Evolutionary conservation across 1,140 invertebrate genomes (phyloP), one percentile per base, ranked within the genome.

Genomic region (Micrasema minimum): DNA sequence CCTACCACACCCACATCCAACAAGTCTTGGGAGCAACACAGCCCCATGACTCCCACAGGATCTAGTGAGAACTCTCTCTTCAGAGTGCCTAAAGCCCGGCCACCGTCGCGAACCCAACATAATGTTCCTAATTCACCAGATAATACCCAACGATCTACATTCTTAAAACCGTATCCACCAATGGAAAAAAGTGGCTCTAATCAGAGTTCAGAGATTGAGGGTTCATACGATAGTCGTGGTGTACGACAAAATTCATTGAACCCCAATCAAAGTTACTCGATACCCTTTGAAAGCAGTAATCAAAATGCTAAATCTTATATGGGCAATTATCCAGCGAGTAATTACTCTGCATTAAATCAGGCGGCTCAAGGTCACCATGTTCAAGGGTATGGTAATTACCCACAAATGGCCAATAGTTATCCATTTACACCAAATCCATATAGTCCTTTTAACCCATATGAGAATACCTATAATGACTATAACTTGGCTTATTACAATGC

Each of bases 81-180:
- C 75, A 81, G 89, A 75, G 87, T 90, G 1, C 89, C 89, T 2
- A 89, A 87, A 78, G 88, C 88, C 2, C 84, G 88, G 75, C 89
- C 89, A 18, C 88, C 88, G 9, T 90, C 89, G 0, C 81, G 88
- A 64, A 87, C 87, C 3, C 83, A 85, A 66, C 68, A 72, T 20
- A 75, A 45, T 67, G 31, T 76, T 68, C 72, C 79, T 0, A 82
- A 77, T 75, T 78, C 80, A n/a, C 78, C 81, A 11, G 81, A 83
- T 46, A 78, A 77, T 55, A 71, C 81, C 18, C 82, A 83, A 66
- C 81, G 81, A 67, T 81, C 84, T 1, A 87, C 85, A 37, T 87
- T 86, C 77, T 77, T 87, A 62, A 87, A 87, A 79, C 85, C 85
- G 2, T 87, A 81, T 73, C 85, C 85, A 18, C 84, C 84, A 31